A percentile compares a stretch with the other conserved stretches of the same genome.
phyloP scores from a whole-genome alignment of 2,113 vertebrate species.

The Psephotus haematonotus region DNA sequence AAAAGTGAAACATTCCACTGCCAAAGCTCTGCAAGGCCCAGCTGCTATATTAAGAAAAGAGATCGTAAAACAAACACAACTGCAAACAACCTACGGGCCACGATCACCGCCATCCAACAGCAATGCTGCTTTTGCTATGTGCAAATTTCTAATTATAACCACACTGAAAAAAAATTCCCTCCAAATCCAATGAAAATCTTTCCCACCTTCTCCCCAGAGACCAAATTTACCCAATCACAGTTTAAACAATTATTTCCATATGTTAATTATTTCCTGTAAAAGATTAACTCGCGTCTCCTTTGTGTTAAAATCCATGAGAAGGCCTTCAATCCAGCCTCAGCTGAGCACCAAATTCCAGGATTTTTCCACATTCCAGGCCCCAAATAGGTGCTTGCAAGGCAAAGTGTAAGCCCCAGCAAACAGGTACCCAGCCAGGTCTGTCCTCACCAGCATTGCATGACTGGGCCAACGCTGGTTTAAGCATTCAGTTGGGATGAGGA shows the following conservation, averaged over 20 bases:
- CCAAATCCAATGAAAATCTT: slow-evolving; percentile 15
- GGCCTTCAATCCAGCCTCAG: not conserved
- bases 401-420: not conserved
- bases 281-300: not conserved
- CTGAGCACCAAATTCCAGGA: not conserved
- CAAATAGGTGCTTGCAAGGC: not conserved
- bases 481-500: fast-evolving
- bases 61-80: slow-evolving; percentile 35
- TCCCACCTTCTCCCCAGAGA: slow-evolving; percentile 9
- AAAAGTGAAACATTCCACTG: slow-evolving; percentile 19
- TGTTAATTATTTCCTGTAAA: slow-evolving; percentile 48
- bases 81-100: not conserved
- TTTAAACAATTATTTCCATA: slow-evolving; percentile 30
- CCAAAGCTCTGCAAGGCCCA: not conserved
- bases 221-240: not conserved
- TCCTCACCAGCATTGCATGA: fast-evolving
- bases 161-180: not conserved
- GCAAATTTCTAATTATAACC: slow-evolving; percentile 53
- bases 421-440: not conserved
- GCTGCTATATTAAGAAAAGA: slow-evolving; percentile 46
- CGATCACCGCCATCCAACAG: not conserved
- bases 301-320: not conserved
- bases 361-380: not conserved
- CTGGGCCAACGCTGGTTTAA: not conserved
- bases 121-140: not conserved